These are phyloP conservation scores for Chymomyza amoena DNA, from an alignment of 2,888 invertebrate species.

Conservation along the genomic window DNA sequence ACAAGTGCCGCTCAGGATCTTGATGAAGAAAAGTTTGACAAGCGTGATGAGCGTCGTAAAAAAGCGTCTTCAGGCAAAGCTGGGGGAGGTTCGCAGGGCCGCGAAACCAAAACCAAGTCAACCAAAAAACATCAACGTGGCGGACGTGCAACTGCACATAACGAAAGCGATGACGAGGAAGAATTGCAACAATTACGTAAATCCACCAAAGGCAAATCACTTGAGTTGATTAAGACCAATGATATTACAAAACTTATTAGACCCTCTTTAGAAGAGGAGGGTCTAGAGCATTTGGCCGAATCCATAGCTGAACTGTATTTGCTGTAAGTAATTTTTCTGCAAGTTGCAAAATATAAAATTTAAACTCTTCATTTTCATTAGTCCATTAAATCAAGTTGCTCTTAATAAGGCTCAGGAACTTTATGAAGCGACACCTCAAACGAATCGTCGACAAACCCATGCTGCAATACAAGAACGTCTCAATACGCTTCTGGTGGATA, in stretches of 20 bases:
- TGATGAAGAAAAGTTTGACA: conserved; percentile 81
- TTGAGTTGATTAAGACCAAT: conserved; percentile 84
- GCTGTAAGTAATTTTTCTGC: conserved; percentile 78
- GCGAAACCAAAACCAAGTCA: conserved; percentile 96
- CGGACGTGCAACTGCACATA: conserved; percentile 79
- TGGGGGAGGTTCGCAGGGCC: conserved; percentile 94
- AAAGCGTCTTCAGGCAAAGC: conserved; percentile 92
- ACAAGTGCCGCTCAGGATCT: conserved; percentile 61
- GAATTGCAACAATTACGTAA: conserved; percentile 75
- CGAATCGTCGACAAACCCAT: conserved; percentile 88
- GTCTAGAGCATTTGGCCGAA: conserved; percentile 84
- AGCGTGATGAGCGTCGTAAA: conserved; percentile 92
- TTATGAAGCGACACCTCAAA: conserved; percentile 86
- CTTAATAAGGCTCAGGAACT: conserved; percentile 85
- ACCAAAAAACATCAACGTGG: conserved; percentile 87
- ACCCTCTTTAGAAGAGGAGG: conserved; percentile 84
- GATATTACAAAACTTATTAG: conserved; percentile 85
- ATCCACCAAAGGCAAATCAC: conserved; percentile 54
- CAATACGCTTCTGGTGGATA: conserved; percentile 86
- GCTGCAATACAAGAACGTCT: conserved; percentile 90
- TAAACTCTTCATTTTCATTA: conserved; percentile 63
- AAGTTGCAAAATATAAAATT: not conserved
- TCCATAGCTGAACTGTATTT: conserved; percentile 85
- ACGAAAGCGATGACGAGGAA: conserved; percentile 84
- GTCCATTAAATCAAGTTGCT: conserved; percentile 84